Evolutionary conservation across 2,888 invertebrate species (phyloP).

Genomic region (Drosophila kuntzei): DNA sequence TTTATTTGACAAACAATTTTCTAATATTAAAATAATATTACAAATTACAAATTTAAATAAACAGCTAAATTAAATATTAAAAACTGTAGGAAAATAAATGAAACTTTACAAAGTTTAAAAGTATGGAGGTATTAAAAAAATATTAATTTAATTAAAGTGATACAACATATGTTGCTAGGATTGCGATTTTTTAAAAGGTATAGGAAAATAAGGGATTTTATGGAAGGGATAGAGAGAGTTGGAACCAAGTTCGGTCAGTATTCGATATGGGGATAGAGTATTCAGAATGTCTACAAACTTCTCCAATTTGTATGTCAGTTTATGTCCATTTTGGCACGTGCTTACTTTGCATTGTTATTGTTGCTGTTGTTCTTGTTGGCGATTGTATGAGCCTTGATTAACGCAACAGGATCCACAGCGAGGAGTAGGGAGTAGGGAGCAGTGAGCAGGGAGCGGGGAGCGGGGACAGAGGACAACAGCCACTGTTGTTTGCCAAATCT

Average conservation of each 20-base stretch:
- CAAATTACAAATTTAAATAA: too few species aligned
- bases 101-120: too few species aligned
- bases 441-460: not conserved
- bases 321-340: slow-evolving; percentile 74
- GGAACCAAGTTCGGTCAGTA: not conserved
- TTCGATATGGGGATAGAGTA: slow-evolving; percentile 7
- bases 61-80: too few species aligned
- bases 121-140: too few species aligned
- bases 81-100: too few species aligned
- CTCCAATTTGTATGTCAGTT: not conserved
- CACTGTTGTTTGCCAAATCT: slow-evolving; percentile 74
- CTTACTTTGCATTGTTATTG: slow-evolving; percentile 43
- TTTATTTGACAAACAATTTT: too few species aligned
- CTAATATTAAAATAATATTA: too few species aligned
- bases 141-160: too few species aligned
- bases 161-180: too few species aligned
- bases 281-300: not conserved
- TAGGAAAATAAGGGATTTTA: too few species aligned
- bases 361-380: slow-evolving; percentile 53
- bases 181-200: too few species aligned
- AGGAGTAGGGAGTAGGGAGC: not conserved
- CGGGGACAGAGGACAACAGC: slow-evolving; percentile 11
- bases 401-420: slow-evolving; percentile 52
- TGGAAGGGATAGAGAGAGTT: too few species aligned
- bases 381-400: slow-evolving; percentile 76